phyloP scores from a whole-genome alignment of 64 coral and sea anemone genomes.

The Montipora sp. region DNA sequence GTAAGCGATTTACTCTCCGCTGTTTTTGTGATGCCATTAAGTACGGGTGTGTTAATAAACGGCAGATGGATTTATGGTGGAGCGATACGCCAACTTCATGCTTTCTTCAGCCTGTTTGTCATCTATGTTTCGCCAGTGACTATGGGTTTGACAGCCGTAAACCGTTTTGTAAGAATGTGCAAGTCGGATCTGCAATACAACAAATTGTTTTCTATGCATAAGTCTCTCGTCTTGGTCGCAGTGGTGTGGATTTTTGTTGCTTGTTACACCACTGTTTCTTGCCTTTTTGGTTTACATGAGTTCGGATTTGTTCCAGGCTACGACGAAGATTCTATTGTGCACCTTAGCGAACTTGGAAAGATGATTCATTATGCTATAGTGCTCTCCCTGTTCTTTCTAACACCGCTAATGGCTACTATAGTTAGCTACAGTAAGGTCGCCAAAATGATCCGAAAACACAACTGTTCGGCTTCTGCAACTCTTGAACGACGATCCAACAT shows the following conservation, averaged over 20 bases:
- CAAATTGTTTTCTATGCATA: not conserved
- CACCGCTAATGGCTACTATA: not conserved
- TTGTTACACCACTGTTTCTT: not conserved
- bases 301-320: not conserved
- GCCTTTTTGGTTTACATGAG: not conserved
- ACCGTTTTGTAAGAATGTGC: not conserved
- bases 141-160: not conserved
- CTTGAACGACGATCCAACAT: not conserved
- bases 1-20: not conserved
- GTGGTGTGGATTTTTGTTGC: not conserved
- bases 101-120: conserved; percentile 2
- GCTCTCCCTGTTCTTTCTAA: not conserved
- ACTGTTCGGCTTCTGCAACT: not conserved
- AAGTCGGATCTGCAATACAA: not conserved
- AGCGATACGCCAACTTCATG: not conserved
- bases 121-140: not conserved
- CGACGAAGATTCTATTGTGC: not conserved
- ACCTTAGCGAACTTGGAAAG: not conserved
- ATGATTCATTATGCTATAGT: not conserved
- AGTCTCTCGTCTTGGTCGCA: not conserved
- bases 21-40: not conserved
- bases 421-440: not conserved
- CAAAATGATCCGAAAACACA: not conserved
- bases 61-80: not conserved
- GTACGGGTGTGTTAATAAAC: not conserved